Conservation (phyloP, 53 echinoderm and acorn worm genomes). For the Mesocentrotus franciscanus region DNA sequence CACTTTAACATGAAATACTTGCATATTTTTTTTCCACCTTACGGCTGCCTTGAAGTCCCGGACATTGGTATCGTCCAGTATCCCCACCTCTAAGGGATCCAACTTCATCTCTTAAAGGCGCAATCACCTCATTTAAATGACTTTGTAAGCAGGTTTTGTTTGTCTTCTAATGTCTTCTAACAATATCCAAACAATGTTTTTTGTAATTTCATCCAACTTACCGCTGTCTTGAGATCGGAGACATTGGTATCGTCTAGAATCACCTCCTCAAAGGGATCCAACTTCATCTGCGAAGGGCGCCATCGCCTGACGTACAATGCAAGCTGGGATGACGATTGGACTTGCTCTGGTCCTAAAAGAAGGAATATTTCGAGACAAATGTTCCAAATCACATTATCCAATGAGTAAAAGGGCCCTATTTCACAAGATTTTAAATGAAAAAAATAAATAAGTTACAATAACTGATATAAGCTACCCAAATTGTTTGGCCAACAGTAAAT, state of each 20-base stretch:
- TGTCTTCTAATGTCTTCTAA: too few relatives aligned
- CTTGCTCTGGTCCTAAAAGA: constrained; percentile 77
- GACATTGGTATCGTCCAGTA: constrained; percentile 78
- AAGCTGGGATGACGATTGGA: constrained; percentile 77
- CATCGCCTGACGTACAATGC: constrained; percentile 85
- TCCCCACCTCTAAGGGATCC: constrained; percentile 88
- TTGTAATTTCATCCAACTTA: too few relatives aligned
- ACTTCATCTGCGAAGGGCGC: constrained; percentile 90
- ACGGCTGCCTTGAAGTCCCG: constrained; percentile 44
- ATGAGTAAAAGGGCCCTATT: too few relatives aligned
- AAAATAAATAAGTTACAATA: too few relatives aligned
- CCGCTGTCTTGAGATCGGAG: constrained; percentile 83
- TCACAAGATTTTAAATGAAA: too few relatives aligned
- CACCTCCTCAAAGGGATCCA: constrained; percentile 93
- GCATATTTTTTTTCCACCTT: not conserved
- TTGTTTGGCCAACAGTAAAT: too few relatives aligned
- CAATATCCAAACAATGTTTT: too few relatives aligned
- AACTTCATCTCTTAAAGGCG: constrained; percentile 87
- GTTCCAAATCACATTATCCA: not conserved
- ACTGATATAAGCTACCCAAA: too few relatives aligned
- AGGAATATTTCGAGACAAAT: not conserved
- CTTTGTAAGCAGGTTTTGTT: too few relatives aligned
- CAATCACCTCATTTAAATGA: constrained; percentile 67
- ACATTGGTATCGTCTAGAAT: constrained; percentile 81
- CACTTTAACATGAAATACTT: too few relatives aligned